These are phyloP conservation scores for Protonibea diacanthus DNA, from an alignment of 2,797 vertebrate species.

Conservation along the genomic window DNA sequence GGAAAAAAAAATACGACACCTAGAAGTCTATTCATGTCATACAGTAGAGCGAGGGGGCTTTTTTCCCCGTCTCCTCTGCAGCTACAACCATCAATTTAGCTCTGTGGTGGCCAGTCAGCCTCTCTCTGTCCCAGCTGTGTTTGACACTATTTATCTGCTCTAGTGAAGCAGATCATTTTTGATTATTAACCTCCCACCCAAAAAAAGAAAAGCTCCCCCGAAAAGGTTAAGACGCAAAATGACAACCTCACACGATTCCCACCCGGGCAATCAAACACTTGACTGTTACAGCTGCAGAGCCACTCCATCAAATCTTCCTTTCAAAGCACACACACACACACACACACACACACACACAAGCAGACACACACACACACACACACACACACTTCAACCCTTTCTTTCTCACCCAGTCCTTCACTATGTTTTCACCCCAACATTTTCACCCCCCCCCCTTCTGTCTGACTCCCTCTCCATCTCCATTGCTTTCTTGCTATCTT, in stretches of 20 bases:
- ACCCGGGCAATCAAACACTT: slow-evolving; percentile 76
- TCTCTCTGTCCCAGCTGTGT: slow-evolving; percentile 79
- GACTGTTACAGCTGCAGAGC: slow-evolving; percentile 77
- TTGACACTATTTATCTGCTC: slow-evolving; percentile 84
- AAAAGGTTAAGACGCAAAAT: slow-evolving; percentile 85
- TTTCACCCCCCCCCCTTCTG: slow-evolving; percentile 45
- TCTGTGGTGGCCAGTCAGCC: slow-evolving; percentile 79
- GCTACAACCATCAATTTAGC: slow-evolving; percentile 83
- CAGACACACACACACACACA: slow-evolving; percentile 15
- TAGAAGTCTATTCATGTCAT: slow-evolving; percentile 86
- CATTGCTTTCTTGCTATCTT: slow-evolving; percentile 55
- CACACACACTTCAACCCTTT: slow-evolving; percentile 16
- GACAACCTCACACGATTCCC: slow-evolving; percentile 78
- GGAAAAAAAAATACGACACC: slow-evolving; percentile 60
- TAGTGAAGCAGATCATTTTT: slow-evolving; percentile 85
- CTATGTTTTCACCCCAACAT: slow-evolving; percentile 46
- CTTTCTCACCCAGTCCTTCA: slow-evolving; percentile 60
- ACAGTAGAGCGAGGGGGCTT: slow-evolving; percentile 76
- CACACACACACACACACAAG: slow-evolving; percentile 18
- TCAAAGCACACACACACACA: slow-evolving; percentile 19
- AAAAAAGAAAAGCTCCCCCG: slow-evolving; percentile 65
- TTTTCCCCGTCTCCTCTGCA: slow-evolving; percentile 70
- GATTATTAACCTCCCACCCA: slow-evolving; percentile 84
- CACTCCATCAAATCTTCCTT: slow-evolving; percentile 69
- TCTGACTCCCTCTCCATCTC: slow-evolving; percentile 61